Evolutionary conservation across 2,113 vertebrate species (phyloP), one percentile per base, ranked within the genome.

Genomic region (Otolemur garnettii): DNA sequence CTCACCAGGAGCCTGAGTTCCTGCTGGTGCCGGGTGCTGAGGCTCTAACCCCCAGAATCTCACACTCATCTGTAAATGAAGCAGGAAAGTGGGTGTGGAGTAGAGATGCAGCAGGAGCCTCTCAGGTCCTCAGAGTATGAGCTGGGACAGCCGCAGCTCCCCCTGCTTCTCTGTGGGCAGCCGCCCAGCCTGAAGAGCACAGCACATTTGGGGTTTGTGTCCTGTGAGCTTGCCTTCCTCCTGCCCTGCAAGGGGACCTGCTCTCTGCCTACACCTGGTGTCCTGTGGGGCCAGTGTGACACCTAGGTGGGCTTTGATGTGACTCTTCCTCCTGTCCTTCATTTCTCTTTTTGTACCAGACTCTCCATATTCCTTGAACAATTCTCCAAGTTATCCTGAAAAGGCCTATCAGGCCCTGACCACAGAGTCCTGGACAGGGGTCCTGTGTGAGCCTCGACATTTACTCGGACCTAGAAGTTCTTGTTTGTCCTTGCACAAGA

Each of bases 371-470:
- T 7, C 12, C 5, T 45, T 42, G 9, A 33, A 24, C 45, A 10
- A 9, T 10, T 33, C 0, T 13, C 14, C 7, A 19, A 3, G 2
- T 18, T 19, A 55, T 24, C 50, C 15, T n/a, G 4, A 53, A 15
- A 77, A 0, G 9, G 30, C 15, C 12, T 21, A 1, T 14, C 6
- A 80, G 60, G 2, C 11, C 18, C 1, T 26, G 42, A 66, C 24
- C 59, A 42, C 3, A 38, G 26, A 28, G 7, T 4, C 28, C 53
- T 2, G 1, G 11, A 19, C 33, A 64, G 42, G 33, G 22, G 33
- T 1, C 28, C 57, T 4, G 35, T 0, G 22, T 53, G 19, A 38
- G 7, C 45, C 57, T 57, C 45, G 72, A 35, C 2, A 59, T 60
- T 18, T 24, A 35, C 18, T 45, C n/a, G 17, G 87, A 18, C 24